phyloP scores from a whole-genome alignment of 2,113 vertebrate species.

The Ancistrus triradiatus region DNA sequence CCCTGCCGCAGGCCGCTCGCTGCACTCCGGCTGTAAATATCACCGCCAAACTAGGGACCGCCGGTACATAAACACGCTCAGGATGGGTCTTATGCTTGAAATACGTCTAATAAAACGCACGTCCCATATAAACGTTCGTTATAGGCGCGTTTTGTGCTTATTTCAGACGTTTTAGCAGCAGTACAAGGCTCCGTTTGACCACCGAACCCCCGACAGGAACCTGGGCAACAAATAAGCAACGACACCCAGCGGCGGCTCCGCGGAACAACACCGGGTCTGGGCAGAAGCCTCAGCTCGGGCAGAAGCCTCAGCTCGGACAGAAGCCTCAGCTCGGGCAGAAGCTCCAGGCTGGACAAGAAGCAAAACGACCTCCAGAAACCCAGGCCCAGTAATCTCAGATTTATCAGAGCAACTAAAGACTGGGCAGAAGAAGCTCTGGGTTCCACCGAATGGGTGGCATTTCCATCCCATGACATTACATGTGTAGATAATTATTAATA shows the following conservation, averaged over 20 bases:
- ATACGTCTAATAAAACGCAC: not conserved
- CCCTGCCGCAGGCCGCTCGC: constrained; percentile 28
- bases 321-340: not conserved
- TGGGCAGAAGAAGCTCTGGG: too few species aligned
- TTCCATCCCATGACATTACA: too few species aligned
- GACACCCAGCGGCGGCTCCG: not conserved
- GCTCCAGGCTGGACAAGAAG: not conserved
- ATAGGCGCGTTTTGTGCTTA: not conserved
- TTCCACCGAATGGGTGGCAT: too few species aligned
- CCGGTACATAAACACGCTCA: not conserved
- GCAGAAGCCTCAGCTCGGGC: not conserved
- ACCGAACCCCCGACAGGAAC: constrained; percentile 56
- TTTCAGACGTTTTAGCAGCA: constrained; percentile 23
- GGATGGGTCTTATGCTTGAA: not conserved
- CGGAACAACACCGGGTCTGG: not conserved
- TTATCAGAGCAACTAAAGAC: too few species aligned
- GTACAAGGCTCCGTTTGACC: constrained; percentile 29
- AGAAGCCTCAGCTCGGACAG: not conserved
- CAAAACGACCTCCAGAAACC: not conserved
- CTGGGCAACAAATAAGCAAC: constrained; percentile 63
- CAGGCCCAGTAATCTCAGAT: too few species aligned
- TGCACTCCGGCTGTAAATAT: not conserved
- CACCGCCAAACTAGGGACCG: not conserved
- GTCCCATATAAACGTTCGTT: not conserved
- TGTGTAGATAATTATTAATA: too few species aligned